Percentiles rank a stretch among this genome's conserved stretches.
Evolutionary conservation across 2,113 vertebrate genomes (phyloP).

Genomic region (Pavo muticus): DNA sequence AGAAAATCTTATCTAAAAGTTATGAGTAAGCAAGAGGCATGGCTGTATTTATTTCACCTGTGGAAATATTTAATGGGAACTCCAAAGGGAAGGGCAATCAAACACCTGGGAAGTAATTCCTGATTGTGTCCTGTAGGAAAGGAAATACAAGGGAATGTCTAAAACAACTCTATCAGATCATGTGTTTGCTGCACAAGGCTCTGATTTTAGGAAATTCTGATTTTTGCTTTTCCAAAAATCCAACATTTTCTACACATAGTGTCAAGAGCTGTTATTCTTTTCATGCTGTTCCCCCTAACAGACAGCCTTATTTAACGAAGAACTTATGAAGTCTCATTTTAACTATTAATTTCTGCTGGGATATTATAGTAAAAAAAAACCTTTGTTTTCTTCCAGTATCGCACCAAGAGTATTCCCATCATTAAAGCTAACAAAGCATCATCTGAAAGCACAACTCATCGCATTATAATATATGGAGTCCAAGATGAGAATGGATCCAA

Average conservation of each 20-base stretch:
- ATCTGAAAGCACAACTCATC: constrained; percentile 82
- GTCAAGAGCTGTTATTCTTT: background rate
- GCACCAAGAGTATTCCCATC: constrained; percentile 88
- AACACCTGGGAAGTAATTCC: background rate
- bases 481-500: constrained; percentile 92
- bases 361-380: background rate
- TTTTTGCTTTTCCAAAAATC: background rate
- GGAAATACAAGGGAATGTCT: background rate
- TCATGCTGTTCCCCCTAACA: background rate
- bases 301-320: background rate
- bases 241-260: background rate
- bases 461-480: constrained; percentile 89
- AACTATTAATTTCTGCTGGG: background rate
- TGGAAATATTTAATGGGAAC: background rate
- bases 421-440: constrained; percentile 82
- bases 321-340: background rate
- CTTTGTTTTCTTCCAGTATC: constrained; percentile 83
- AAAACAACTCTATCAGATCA: background rate
- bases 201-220: background rate
- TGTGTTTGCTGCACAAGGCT: background rate
- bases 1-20: background rate
- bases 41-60: background rate
- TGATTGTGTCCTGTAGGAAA: background rate
- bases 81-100: background rate
- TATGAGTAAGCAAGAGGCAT: background rate